Evolutionary conservation across 2,888 invertebrate genomes (phyloP), one percentile per base, ranked within the genome.

Genomic region (Entomobrya multifasciata): DNA sequence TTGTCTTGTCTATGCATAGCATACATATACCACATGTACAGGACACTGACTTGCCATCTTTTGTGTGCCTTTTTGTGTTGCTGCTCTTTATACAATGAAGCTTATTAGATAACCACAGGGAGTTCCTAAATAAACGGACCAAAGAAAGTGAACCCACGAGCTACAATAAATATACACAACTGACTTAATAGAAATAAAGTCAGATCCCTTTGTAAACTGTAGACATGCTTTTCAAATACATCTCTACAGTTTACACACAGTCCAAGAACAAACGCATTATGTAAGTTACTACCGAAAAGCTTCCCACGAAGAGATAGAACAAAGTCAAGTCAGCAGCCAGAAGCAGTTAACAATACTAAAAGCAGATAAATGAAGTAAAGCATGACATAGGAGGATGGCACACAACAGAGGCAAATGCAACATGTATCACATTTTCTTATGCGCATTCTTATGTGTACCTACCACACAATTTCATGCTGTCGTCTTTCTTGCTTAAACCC

Each of bases 401-500:
- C 8, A 65, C 65, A 65, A 17, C 36, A 65, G 65, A 20, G 11
- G 41, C 65, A 36, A 36, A 65, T 65, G 65, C 65, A 65, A 65
- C 65, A 65, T 72, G 72, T 49, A 49, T 72, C 49, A 72, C 47
- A n/a, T n/a, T n/a, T n/a, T 27, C 47, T 47, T 25, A 25, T 49
- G 13, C 8, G 27, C 62, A 5, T 8, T 8, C 0, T 25, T 0
- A 55, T 30, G n/a, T 49, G 15, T 25, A 15, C 25, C 10, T 27
- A 67, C 22, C 30, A 65, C 65, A 83, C 77, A 88, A 90, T 90
- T 88, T 89, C 87, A 88, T 87, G 87, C 89, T 89, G 90, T 90
- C 89, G 89, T 84, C 89, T 88, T 89, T 74, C 82, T 86, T 88
- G 84, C 80, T 76, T 60, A 82, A 84, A 87, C 81, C 85, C 85